phyloP scores from a whole-genome alignment of 2,888 invertebrate genomes.

The Tenthredo distinguenda region DNA sequence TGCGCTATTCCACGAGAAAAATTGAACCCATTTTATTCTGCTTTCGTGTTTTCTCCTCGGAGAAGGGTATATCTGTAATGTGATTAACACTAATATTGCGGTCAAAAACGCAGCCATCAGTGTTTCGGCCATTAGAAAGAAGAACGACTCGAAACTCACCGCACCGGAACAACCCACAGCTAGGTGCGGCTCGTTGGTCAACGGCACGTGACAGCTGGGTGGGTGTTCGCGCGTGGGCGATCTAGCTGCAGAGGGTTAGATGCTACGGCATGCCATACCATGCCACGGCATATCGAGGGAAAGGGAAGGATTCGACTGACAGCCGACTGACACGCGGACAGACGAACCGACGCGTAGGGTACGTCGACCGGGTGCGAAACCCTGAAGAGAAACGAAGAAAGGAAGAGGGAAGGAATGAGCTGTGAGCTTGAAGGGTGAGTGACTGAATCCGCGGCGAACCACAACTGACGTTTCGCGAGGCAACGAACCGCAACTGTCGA shows the following conservation, averaged over 20 bases:
- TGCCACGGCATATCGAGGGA: background rate
- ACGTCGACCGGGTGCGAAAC: constrained; percentile 64
- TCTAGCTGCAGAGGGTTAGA: constrained; percentile 56
- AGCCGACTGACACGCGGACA: constrained; percentile 67
- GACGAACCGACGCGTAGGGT: constrained; percentile 70
- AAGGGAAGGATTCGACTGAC: constrained; percentile 31
- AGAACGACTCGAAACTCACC: constrained; percentile 31
- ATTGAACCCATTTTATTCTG: background rate
- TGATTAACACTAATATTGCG: background rate
- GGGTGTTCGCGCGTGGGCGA: constrained; percentile 59
- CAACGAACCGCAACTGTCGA: constrained; percentile 41
- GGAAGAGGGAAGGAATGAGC: constrained; percentile 5
- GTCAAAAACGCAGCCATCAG: constrained; percentile 15
- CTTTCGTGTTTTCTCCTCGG: background rate
- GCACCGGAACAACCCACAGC: constrained; percentile 26
- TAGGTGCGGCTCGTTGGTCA: constrained; percentile 49
- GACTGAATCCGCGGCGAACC: constrained; percentile 62
- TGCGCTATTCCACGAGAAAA: background rate
- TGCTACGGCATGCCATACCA: background rate
- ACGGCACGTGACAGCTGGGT: constrained; percentile 67
- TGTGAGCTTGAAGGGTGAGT: constrained; percentile 20
- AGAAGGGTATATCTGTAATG: background rate
- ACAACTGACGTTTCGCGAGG: constrained; percentile 69
- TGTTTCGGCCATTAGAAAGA: constrained; percentile 34
- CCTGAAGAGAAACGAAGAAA: background rate